Conservation (phyloP, 2,113 vertebrate genomes). For the Alces alces region DNA sequence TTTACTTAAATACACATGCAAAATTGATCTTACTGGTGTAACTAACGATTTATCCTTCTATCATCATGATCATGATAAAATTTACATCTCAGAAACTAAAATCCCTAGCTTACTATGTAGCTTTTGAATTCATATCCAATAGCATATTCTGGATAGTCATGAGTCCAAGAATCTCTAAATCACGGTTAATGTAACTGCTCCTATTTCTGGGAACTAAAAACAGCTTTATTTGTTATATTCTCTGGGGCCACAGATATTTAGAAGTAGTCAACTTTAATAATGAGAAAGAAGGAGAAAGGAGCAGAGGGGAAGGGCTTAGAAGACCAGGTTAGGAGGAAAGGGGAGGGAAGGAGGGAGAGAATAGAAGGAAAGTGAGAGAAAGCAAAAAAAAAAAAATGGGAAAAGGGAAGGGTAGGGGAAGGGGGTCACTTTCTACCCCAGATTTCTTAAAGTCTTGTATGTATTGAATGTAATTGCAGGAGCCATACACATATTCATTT, state of each 20-base stretch:
- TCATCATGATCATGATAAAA: background rate
- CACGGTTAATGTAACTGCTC: background rate
- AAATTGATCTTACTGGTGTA: background rate
- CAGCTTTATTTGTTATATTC: background rate
- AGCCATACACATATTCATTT: background rate
- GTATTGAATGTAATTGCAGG: background rate
- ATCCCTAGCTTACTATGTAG: background rate
- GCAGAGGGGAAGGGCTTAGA: background rate
- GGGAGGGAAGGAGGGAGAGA: background rate
- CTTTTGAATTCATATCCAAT: conserved; percentile 9
- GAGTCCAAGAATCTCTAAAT: conserved; percentile 16
- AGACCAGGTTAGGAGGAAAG: background rate
- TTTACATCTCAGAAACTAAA: background rate
- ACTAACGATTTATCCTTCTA: background rate
- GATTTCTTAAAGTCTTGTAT: background rate
- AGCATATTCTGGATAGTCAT: background rate
- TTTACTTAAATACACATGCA: conserved; percentile 17
- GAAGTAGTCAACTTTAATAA: background rate
- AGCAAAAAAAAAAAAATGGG: background rate
- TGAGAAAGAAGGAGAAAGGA: conserved; percentile 20
- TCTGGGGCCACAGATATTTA: background rate
- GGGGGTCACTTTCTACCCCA: background rate
- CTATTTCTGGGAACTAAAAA: conserved; percentile 31
- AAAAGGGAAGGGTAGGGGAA: background rate
- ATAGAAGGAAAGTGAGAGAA: background rate